phyloP scores from a whole-genome alignment of 2,888 invertebrate species.

The Cantharis flavilabris region DNA sequence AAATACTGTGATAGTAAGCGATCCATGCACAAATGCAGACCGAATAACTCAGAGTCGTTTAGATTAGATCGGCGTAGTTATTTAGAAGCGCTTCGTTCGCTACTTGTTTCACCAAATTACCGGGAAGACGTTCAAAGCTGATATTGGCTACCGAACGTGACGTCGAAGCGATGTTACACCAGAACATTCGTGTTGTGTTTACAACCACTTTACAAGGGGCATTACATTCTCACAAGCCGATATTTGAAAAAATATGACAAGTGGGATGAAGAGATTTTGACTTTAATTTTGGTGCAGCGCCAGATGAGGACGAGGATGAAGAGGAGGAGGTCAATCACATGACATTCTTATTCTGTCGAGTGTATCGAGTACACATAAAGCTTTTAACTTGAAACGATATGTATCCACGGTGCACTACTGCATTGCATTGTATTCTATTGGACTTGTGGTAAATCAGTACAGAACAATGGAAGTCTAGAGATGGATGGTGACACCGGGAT shows the following conservation, averaged over 20 bases:
- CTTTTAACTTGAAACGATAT: slow-evolving; percentile 40
- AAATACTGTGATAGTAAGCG: slow-evolving; percentile 30
- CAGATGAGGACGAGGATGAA: not conserved
- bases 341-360: slow-evolving; percentile 37
- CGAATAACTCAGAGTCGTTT: slow-evolving; percentile 53
- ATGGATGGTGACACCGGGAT: slow-evolving; percentile 45
- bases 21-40: slow-evolving; percentile 47
- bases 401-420: slow-evolving; percentile 47
- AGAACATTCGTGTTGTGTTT: slow-evolving; percentile 42
- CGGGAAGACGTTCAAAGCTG: slow-evolving; percentile 48
- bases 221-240: slow-evolving; percentile 21
- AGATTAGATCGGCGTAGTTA: slow-evolving; percentile 50
- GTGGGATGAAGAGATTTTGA: not conserved
- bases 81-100: slow-evolving; percentile 49
- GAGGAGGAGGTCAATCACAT: slow-evolving; percentile 29
- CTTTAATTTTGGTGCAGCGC: not conserved
- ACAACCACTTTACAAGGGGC: slow-evolving; percentile 44
- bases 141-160: slow-evolving; percentile 50
- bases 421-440: slow-evolving; percentile 50
- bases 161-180: slow-evolving; percentile 45
- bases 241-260: slow-evolving; percentile 9
- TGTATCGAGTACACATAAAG: slow-evolving; percentile 39
- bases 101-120: slow-evolving; percentile 55
- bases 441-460: slow-evolving; percentile 49
- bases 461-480: slow-evolving; percentile 47